Evolutionary conservation across 2,113 vertebrate species (phyloP).

Genomic region (Rynchops niger): DNA sequence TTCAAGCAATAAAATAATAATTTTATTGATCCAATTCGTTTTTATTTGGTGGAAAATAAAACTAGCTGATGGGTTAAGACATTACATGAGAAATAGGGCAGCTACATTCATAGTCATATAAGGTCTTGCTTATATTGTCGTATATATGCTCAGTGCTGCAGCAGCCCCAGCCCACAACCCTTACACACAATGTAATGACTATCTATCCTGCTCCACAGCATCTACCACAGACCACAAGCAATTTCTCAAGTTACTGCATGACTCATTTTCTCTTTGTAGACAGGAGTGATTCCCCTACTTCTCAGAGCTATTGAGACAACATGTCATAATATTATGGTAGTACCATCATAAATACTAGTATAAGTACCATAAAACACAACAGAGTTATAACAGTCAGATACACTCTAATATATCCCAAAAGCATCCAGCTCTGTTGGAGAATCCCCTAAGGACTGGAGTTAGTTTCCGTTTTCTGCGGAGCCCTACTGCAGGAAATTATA

Average conservation of each 20-base stretch:
- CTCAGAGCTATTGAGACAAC: not conserved
- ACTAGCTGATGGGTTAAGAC: not conserved
- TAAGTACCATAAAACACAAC: not conserved
- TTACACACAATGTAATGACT: not conserved
- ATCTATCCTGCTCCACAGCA: not conserved
- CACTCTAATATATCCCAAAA: not conserved
- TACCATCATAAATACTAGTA: not conserved
- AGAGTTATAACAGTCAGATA: not conserved
- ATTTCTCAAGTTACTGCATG: not conserved
- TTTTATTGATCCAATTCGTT: not conserved
- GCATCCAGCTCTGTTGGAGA: not conserved
- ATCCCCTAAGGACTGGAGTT: not conserved
- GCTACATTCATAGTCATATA: not conserved
- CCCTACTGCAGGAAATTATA: not conserved
- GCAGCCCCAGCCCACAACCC: not conserved
- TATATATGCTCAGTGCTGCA: not conserved
- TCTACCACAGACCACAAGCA: not conserved
- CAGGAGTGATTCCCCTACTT: not conserved
- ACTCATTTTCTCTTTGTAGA: constrained; percentile 14
- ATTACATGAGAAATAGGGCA: not conserved
- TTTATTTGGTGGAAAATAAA: not conserved
- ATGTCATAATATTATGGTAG: not conserved
- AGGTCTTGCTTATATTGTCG: not conserved
- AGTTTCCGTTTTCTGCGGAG: not conserved
- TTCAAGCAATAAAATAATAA: not conserved